Conservation (phyloP, 2,888 invertebrate species). For the Tinea pellionella region DNA sequence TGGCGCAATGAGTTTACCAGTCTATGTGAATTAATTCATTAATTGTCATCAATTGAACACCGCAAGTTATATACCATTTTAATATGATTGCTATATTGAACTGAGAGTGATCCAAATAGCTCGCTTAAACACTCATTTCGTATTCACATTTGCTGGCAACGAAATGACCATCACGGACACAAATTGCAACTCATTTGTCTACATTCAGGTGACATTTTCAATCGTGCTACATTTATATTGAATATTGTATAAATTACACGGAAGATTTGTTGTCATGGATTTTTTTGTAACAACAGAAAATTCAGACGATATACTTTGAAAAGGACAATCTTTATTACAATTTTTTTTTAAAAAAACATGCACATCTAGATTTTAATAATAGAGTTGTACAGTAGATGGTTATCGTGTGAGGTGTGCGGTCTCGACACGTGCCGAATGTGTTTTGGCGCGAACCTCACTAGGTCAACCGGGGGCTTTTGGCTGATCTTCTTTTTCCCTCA, state of each 20-base stretch:
- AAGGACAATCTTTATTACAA: too few relatives aligned
- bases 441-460: not conserved
- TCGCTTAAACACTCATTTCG: constrained; percentile 60
- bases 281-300: not conserved
- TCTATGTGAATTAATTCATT: constrained; percentile 19
- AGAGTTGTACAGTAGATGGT: not conserved
- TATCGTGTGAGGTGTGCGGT: not conserved
- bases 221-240: not conserved
- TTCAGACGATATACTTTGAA: too few relatives aligned
- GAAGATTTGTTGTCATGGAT: constrained; percentile 4
- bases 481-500: not conserved
- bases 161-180: constrained; percentile 36
- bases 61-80: constrained; percentile 45
- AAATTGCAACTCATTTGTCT: constrained; percentile 59
- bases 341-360: too few relatives aligned
- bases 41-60: constrained; percentile 39
- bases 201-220: constrained; percentile 32
- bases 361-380: not conserved
- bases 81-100: constrained; percentile 45
- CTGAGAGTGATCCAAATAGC: constrained; percentile 55
- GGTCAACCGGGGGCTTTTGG: not conserved
- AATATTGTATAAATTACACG: constrained; percentile 2
- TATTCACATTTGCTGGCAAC: constrained; percentile 57
- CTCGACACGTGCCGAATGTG: not conserved
- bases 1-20: too few relatives aligned